phyloP scores from a whole-genome alignment of 1,140 invertebrate species.

The Macrosteles quadrilineatus region DNA sequence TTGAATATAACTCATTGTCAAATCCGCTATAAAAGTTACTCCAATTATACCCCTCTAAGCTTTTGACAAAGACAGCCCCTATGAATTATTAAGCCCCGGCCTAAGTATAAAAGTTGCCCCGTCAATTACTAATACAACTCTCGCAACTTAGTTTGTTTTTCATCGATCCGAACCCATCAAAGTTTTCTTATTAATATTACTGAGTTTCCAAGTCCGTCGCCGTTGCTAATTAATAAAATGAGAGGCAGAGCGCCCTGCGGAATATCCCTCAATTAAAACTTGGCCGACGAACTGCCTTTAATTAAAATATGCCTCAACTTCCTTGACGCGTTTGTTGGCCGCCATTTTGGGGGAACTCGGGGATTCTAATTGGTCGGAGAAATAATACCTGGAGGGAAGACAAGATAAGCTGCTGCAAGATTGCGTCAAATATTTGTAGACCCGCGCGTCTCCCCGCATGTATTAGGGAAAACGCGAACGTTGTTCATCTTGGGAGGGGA shows the following conservation, averaged over 20 bases:
- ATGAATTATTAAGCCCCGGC: background rate
- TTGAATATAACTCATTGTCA: no score
- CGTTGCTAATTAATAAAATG: slow-evolving; percentile 44
- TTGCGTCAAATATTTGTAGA: slow-evolving; percentile 24
- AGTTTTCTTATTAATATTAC: slow-evolving; percentile 29
- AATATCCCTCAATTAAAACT: slow-evolving; percentile 45
- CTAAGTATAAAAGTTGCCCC: slow-evolving; percentile 10
- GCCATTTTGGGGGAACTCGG: slow-evolving; percentile 22
- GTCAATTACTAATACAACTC: slow-evolving; percentile 17
- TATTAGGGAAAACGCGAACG: no score
- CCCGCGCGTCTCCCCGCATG: no score
- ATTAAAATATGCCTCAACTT: slow-evolving; percentile 45
- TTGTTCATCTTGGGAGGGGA: no score
- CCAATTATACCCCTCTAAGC: no score
- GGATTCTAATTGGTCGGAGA: slow-evolving; percentile 31
- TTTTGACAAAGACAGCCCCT: no score
- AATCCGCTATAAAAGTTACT: no score
- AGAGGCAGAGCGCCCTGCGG: slow-evolving; percentile 40
- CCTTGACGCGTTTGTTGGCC: slow-evolving; percentile 37
- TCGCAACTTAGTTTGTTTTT: slow-evolving; percentile 10
- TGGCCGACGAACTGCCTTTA: slow-evolving; percentile 35
- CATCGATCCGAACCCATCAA: slow-evolving; percentile 17
- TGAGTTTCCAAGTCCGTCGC: slow-evolving; percentile 32
- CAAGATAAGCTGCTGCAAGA: slow-evolving; percentile 11
- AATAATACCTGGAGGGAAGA: slow-evolving; percentile 26